Evolutionary conservation across 1,140 invertebrate species (phyloP).

Genomic region (Akabosia matsudoensis): DNA sequence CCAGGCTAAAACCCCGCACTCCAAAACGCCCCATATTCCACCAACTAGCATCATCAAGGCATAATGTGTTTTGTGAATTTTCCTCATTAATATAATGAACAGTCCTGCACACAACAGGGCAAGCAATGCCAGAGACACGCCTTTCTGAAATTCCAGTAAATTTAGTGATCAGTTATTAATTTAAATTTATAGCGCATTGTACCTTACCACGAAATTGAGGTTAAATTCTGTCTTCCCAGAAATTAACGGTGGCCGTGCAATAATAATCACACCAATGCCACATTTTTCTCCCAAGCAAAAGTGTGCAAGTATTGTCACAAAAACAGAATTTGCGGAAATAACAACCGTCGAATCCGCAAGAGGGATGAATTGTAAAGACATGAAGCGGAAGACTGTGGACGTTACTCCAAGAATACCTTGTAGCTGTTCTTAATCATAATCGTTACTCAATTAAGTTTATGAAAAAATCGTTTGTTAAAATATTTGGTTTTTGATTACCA

Average conservation of each 20-base stretch:
- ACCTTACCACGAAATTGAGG: conserved; percentile 12
- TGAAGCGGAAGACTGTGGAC: not conserved
- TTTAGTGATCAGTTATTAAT: not conserved
- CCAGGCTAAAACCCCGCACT: not conserved
- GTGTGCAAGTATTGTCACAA: conserved; percentile 18
- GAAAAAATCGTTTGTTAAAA: not conserved
- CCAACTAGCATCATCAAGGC: not conserved
- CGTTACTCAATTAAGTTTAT: not conserved
- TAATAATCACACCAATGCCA: conserved; percentile 7
- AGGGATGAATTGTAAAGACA: conserved; percentile 1
- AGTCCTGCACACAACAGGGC: not conserved
- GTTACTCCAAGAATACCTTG: not conserved
- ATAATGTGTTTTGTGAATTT: conserved; percentile 15
- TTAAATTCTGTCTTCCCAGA: conserved; percentile 4
- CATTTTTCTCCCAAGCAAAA: conserved; percentile 7
- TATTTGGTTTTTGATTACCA: not conserved
- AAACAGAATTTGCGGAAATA: not conserved
- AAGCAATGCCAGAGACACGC: not conserved
- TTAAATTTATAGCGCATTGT: not conserved
- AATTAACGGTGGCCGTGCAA: not conserved
- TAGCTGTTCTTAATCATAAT: not conserved
- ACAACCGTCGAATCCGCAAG: conserved; percentile 15
- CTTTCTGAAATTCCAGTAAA: not conserved
- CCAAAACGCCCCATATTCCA: not conserved
- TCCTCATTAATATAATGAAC: conserved; percentile 7